A percentile compares a stretch with the other conserved stretches of the same genome.
phyloP scores from a whole-genome alignment of 2,888 invertebrate genomes.

The Ormyrus rosae region DNA sequence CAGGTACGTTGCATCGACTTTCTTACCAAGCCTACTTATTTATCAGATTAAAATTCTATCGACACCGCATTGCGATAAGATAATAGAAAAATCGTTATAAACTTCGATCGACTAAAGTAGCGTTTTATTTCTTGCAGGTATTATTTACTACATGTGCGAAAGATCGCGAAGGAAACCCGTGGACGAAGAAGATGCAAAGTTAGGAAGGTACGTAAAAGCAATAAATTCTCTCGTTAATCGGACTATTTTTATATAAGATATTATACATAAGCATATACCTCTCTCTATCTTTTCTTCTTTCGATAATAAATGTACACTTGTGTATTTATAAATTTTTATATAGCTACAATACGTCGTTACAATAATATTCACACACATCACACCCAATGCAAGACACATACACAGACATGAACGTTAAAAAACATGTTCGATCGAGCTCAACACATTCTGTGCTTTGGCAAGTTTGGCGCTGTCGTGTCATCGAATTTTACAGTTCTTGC shows the following conservation, averaged over 20 bases:
- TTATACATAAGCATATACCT: constrained; percentile 35
- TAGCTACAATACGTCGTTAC: background rate
- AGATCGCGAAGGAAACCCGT: constrained; percentile 81
- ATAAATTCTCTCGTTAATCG: background rate
- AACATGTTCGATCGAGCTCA: constrained; percentile 37
- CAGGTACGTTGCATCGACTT: constrained; percentile 70
- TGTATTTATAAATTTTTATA: constrained; percentile 22
- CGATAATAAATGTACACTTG: constrained; percentile 18
- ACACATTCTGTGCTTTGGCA: constrained; percentile 74
- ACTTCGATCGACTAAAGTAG: background rate
- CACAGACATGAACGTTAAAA: constrained; percentile 3
- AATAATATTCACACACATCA: constrained; percentile 11
- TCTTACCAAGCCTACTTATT: too few species aligned
- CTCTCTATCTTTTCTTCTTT: constrained; percentile 48
- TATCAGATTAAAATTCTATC: too few species aligned
- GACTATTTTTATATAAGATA: background rate
- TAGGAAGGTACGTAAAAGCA: constrained; percentile 85
- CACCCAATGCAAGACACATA: background rate
- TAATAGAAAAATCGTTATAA: constrained; percentile 6
- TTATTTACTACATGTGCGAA: constrained; percentile 75
- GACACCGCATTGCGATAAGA: background rate
- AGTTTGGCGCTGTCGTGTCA: constrained; percentile 73
- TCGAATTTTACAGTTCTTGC: constrained; percentile 63
- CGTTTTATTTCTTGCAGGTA: constrained; percentile 65
- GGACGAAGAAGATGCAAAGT: constrained; percentile 88